Percentiles rank a stretch among this genome's conserved stretches.
Conservation (phyloP, 2,888 invertebrate species). For the Agrilus mali region DNA sequence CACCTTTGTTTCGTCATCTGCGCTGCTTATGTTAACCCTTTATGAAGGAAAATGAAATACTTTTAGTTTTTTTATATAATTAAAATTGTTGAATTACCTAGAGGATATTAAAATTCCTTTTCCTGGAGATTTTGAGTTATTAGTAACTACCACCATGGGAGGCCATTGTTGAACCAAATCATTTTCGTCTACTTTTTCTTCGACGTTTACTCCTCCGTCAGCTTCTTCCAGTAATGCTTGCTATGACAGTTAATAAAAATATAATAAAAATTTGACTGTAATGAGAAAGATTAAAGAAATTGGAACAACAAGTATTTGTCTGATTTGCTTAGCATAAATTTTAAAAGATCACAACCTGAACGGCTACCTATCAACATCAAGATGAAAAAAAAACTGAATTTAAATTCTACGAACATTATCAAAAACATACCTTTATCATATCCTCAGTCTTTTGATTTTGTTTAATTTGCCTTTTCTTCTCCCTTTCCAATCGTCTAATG, state of each 20-base stretch:
- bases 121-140: conserved; percentile 33
- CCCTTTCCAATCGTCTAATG: conserved; percentile 27
- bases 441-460: conserved; percentile 30
- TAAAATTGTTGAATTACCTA: conserved; percentile 2
- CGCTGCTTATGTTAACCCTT: conserved; percentile 8
- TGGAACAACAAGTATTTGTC: too few species aligned
- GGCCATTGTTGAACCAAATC: conserved; percentile 23
- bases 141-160: conserved; percentile 19
- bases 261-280: neutral
- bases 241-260: conserved; percentile 9
- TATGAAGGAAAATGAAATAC: neutral
- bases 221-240: conserved; percentile 16
- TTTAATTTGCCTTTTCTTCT: conserved; percentile 27
- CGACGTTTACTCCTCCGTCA: conserved; percentile 8
- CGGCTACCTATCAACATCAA: too few species aligned
- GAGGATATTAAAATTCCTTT: conserved; percentile 45
- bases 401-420: neutral
- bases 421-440: conserved; percentile 30
- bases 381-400: too few species aligned
- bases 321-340: too few species aligned
- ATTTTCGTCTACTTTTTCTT: conserved; percentile 15
- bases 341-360: too few species aligned
- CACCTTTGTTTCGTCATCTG: conserved; percentile 7
- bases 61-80: neutral
- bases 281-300: too few species aligned